Conservation (phyloP, 2,888 invertebrate genomes). For the Trachelus tabidus region DNA sequence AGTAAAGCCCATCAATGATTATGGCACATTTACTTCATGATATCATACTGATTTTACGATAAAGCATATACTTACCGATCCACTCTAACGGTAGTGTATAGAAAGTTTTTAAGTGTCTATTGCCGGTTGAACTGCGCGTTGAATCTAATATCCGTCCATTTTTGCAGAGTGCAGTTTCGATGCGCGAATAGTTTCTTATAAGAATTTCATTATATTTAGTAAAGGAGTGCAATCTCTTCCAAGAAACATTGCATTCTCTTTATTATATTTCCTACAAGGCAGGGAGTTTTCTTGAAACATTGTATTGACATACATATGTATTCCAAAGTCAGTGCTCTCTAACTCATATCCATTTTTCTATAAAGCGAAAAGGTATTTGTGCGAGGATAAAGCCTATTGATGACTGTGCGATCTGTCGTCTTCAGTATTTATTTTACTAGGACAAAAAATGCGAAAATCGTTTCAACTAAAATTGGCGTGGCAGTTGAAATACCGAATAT, state of each 20-base stretch:
- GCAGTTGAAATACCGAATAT: background rate
- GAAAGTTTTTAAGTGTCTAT: background rate
- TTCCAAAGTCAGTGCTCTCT: background rate
- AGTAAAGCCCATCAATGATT: background rate
- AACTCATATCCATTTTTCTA: background rate
- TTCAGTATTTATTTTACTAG: background rate
- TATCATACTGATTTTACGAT: background rate
- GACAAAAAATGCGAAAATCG: background rate
- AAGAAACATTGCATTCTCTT: background rate
- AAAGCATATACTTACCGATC: background rate
- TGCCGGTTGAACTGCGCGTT: background rate
- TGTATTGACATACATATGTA: background rate
- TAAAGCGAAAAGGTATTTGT: background rate
- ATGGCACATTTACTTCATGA: background rate
- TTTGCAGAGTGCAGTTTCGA: background rate
- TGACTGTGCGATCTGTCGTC: background rate
- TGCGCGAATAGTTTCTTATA: background rate
- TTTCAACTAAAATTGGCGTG: background rate
- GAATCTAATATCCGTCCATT: background rate
- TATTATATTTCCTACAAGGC: background rate
- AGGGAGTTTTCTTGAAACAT: background rate
- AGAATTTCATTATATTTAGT: background rate
- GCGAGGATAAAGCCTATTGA: background rate
- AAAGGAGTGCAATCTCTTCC: background rate
- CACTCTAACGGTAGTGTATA: background rate